Base-by-base conservation (phyloP, 1,140 invertebrate species). In the Watersipora subatra region DNA sequence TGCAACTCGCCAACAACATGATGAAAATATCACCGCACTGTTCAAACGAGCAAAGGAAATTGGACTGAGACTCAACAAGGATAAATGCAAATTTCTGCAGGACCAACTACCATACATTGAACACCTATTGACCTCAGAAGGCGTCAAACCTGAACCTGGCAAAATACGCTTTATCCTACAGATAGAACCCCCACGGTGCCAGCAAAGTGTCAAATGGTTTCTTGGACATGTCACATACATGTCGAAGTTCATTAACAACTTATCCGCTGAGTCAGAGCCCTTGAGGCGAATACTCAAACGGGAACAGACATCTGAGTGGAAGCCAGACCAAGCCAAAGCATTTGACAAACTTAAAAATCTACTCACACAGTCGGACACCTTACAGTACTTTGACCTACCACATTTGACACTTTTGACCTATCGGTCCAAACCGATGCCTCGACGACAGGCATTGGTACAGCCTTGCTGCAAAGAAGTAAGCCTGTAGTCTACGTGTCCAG, bases 401-500 rank as follows among this genome's bases (percentile, higher is more conserved):
- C 7, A n/a, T n/a, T n/a, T 12, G 34, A 12, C n/a, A 46, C 34
- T 46, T n/a, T n/a, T n/a, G n/a, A n/a, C n/a, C n/a, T n/a, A n/a
- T n/a, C n/a, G n/a, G n/a, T 67, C 30, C 57, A 63, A n/a, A 65
- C 28, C 1, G 64, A 67, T 28, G 64, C 57, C 67, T 57, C 62
- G 62, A 19, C 65, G 26, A n/a, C 7, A 26, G 64, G 68, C n/a
- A 22, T 67, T 17, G 68, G 63, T 12, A 67, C 68, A 25, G 25
- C 67, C 0, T 25, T 71, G 20, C 22, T 68, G 19, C 67, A 69
- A 30, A 56, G 65, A 29, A 67, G 67, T 17, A 62, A 67, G 63
- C 67, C 71, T 25, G 30, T 71, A 2, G 62, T 58, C 17, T 69
- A 69, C 65, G 70, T 67, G 1, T 69, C 68, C 19, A 46, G 69